Percentiles rank a stretch among this genome's conserved stretches.
phyloP scores from a whole-genome alignment of 2,113 vertebrate species.

The Amphiprion percula region DNA sequence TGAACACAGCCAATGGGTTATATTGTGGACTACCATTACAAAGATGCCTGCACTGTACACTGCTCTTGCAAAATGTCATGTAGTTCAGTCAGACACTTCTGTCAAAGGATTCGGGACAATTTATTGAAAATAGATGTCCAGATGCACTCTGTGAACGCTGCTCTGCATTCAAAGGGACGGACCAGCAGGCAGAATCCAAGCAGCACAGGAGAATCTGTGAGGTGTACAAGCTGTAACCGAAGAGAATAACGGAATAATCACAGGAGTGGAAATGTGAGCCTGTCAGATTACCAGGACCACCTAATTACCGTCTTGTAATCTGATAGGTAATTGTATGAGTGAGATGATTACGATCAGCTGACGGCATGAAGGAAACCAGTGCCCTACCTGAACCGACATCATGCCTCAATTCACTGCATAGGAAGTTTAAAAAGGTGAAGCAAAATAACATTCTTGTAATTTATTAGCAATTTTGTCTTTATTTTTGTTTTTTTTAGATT shows the following conservation, averaged over 20 bases:
- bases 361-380: too few relatives aligned
- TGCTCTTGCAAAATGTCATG: conserved; percentile 29
- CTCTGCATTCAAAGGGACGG: conserved; percentile 16
- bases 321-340: conserved; percentile 40
- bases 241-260: conserved; percentile 43
- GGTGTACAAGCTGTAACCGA: not conserved
- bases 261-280: conserved; percentile 29
- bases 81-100: conserved; percentile 29
- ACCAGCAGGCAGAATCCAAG: conserved; percentile 9
- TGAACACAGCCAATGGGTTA: not conserved
- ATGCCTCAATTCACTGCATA: not conserved
- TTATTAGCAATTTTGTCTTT: not conserved
- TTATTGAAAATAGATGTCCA: conserved; percentile 40
- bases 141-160: conserved; percentile 13
- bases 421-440: not conserved
- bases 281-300: conserved; percentile 45
- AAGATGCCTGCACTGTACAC: not conserved
- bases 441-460: not conserved
- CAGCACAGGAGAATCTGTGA: conserved; percentile 3
- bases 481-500: not conserved
- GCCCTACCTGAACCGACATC: not conserved
- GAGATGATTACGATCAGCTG: conserved; percentile 45
- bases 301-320: conserved; percentile 57
- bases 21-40: not conserved
- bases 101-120: conserved; percentile 37